phyloP scores from a whole-genome alignment of 2,888 invertebrate species.

The Syritta pipiens region DNA sequence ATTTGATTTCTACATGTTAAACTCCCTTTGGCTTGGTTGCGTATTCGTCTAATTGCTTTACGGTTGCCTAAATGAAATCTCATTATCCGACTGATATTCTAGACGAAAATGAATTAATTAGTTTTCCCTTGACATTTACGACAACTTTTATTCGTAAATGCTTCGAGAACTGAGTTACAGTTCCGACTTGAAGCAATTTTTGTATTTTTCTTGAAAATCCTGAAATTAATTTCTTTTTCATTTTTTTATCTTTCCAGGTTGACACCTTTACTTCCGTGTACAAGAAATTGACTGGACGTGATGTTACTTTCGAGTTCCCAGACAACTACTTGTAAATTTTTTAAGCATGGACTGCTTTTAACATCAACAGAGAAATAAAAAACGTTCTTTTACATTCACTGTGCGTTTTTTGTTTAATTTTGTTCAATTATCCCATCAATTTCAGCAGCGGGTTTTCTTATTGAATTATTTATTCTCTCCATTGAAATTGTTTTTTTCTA shows the following conservation, averaged over 20 bases:
- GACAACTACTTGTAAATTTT: slow-evolving; percentile 92
- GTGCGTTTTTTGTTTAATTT: not conserved
- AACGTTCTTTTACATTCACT: slow-evolving; percentile 51
- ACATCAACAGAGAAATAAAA: slow-evolving; percentile 57
- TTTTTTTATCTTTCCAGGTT: slow-evolving; percentile 84
- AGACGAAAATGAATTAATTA: slow-evolving; percentile 41
- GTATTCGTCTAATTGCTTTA: slow-evolving; percentile 53
- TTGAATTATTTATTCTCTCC: too few relatives aligned
- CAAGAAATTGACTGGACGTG: slow-evolving; percentile 99
- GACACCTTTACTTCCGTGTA: slow-evolving; percentile 99
- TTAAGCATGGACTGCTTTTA: slow-evolving; percentile 39
- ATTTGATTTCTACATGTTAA: too few relatives aligned
- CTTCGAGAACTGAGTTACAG: too few relatives aligned
- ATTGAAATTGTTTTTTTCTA: too few relatives aligned
- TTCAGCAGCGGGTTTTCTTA: too few relatives aligned
- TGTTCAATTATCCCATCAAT: not conserved
- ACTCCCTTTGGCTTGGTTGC: not conserved
- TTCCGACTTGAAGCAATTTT: not conserved
- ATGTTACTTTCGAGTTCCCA: slow-evolving; percentile 99
- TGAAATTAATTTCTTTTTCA: not conserved
- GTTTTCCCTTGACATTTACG: slow-evolving; percentile 4
- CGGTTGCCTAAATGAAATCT: slow-evolving; percentile 29
- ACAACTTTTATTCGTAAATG: slow-evolving; percentile 1
- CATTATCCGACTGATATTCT: slow-evolving; percentile 41
- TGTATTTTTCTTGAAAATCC: not conserved